Evolutionary conservation across 2,888 invertebrate genomes (phyloP).

Genomic region (Xylophagus ater): DNA sequence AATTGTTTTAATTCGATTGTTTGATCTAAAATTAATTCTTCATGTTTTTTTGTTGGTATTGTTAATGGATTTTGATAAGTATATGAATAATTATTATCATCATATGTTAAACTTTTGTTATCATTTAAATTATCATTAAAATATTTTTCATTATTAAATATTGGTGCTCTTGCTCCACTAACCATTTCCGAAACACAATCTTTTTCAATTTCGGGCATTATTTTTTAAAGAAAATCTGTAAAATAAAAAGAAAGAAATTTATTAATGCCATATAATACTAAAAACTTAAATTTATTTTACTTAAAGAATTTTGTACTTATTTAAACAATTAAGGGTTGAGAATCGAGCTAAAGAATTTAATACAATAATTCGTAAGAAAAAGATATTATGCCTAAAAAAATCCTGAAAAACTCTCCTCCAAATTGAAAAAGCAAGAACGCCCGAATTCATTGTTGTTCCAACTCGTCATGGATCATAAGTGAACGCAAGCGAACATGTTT

Average conservation of each 20-base stretch:
- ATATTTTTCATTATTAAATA: conserved; percentile 24
- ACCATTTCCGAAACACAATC: conserved; percentile 34
- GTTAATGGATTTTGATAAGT: conserved; percentile 34
- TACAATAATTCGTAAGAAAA: no score
- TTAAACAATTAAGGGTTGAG: no score
- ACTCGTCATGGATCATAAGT: no score
- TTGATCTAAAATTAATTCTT: conserved; percentile 11
- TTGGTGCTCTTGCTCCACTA: conserved; percentile 31
- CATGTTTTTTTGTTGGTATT: conserved; percentile 23
- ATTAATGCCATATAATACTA: no score
- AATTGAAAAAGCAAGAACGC: no score
- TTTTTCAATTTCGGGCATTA: conserved; percentile 39
- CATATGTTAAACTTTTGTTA: neutral
- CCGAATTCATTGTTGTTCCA: no score
- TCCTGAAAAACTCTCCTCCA: no score
- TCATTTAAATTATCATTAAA: conserved; percentile 1
- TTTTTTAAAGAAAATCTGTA: conserved; percentile 22
- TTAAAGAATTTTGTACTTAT: no score
- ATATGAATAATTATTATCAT: conserved; percentile 28
- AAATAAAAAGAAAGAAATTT: conserved; percentile 3
- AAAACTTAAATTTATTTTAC: no score
- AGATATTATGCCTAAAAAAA: no score
- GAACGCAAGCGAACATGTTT: no score
- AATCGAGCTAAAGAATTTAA: no score
- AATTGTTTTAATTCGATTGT: neutral